Evolutionary conservation across 1,140 invertebrate species (phyloP), one percentile per base, ranked within the genome.

Genomic region (Drosophila bocki): DNA sequence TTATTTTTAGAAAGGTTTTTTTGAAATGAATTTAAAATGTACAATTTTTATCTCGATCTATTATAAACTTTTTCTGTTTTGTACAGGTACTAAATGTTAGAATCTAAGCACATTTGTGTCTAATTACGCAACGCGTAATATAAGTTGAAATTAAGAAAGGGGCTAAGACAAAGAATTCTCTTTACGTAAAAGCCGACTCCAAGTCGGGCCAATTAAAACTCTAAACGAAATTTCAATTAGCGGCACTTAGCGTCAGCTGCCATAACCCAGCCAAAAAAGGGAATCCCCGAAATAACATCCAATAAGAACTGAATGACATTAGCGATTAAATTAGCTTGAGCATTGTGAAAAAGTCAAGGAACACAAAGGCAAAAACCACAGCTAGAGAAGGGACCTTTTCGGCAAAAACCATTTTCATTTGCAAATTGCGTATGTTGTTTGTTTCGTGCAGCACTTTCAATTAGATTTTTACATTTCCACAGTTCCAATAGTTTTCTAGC

Each of bases 271-370:
- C 57, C 59, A 77, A 72, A 58, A 74, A 64, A 63, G 57, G 61
- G 44, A 67, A 44, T 51, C 41, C 62, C 54, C 47, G 44, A 71
- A 78, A 57, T 64, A 62, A 77, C 56, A 85, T 88, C 86, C 84
- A 90, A 90, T 90, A 91, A 79, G 85, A 90, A 82, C 82, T 91
- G 85, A 90, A 62, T 82, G 85, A 81, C 80, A 82, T 85, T 85
- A 68, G 85, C 75, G 75, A 67, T 60, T 56, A 81, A 88, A 88
- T 88, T 90, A 86, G 81, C 70, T 35, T 22, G 26, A 69, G 35
- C 33, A 41, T 39, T 15, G 42, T 51, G 64, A 63, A 76, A 63
- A 44, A 75, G 68, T 51, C 44, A 72, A 64, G 50, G 74, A 76
- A 80, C 70, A 74, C 41, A 75, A 70, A 74, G 62, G 70, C 65